Evolutionary conservation across 2,113 vertebrate species (phyloP), one percentile per base, ranked within the genome.

Genomic region (Entelurus aequoreus): DNA sequence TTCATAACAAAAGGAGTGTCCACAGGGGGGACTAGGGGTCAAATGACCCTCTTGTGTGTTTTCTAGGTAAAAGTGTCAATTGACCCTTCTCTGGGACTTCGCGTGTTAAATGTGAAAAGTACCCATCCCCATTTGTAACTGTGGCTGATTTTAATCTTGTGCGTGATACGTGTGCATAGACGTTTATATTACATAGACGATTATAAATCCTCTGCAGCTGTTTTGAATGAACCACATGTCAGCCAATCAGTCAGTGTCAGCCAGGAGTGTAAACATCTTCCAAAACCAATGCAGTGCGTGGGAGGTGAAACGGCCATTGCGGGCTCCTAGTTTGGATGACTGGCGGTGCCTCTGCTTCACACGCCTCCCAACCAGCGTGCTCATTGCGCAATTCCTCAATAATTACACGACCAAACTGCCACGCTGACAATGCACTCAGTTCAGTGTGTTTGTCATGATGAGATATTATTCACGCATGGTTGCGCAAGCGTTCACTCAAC

Each of bases 391-490:
- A 49, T 15, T 65, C 44, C 57, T 62, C 52, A 35, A 37, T 48
- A 64, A 68, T 64, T 60, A 62, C 12, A 54, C 16, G 36, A 50
- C 54, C 48, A 40, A 15, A 21, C 38, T 9, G 16, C 14, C 12
- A 1, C 50, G 36, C 16, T 40, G 14, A 8, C 28, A 37, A 54
- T 60, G 12, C 5, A 14, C 16, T n/a, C 15, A 37, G 37, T 68
- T 58, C 46, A 46, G 15, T 44, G 16, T 47, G 38, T 36, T 46
- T 36, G 36, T 28, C 6, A 63, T 56, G 50, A 56, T 11, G 14
- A 16, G 16, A 38, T 40, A 54, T 5, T 54, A n/a, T 54, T 56
- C 1, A n/a, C 53, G 48, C 38, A n/a, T 44, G 42, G n/a, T 8
- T 62, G 8, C 46, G 14, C 63, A 56, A 16, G 36, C 53, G 54